These are phyloP conservation scores for Eupithecia subumbrata DNA, from an alignment of 2,888 invertebrate genomes.

Conservation along the genomic window DNA sequence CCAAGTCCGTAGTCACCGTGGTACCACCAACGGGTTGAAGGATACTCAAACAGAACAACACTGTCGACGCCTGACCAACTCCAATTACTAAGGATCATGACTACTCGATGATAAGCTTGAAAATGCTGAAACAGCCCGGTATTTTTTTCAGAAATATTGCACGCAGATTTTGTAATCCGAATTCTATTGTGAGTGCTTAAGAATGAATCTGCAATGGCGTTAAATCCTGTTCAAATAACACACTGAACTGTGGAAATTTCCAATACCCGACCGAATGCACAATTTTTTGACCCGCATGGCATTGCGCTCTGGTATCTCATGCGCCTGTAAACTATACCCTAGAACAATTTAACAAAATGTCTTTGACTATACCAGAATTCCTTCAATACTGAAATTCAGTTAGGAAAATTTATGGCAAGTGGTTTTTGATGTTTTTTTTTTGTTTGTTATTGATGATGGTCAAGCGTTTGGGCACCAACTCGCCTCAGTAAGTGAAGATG, in stretches of 20 bases:
- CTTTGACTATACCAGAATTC: no score
- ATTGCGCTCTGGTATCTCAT: background rate
- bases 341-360: no score
- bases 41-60: constrained; percentile 42
- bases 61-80: constrained; percentile 41
- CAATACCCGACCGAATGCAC: background rate
- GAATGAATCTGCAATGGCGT: background rate
- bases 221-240: background rate
- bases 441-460: no score
- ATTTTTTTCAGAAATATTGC: constrained; percentile 4
- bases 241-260: background rate
- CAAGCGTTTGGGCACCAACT: no score
- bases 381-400: background rate
- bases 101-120: constrained; percentile 17
- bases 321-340: no score
- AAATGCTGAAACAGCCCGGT: constrained; percentile 12
- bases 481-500: no score
- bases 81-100: constrained; percentile 37
- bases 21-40: constrained; percentile 26
- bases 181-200: background rate
- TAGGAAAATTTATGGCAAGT: background rate
- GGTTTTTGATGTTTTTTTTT: no score
- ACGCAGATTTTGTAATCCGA: background rate
- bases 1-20: constrained; percentile 21
- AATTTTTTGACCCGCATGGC: background rate